Conservation (phyloP, 2,888 invertebrate genomes). For the Scelioninae gen. 1 region DNA sequence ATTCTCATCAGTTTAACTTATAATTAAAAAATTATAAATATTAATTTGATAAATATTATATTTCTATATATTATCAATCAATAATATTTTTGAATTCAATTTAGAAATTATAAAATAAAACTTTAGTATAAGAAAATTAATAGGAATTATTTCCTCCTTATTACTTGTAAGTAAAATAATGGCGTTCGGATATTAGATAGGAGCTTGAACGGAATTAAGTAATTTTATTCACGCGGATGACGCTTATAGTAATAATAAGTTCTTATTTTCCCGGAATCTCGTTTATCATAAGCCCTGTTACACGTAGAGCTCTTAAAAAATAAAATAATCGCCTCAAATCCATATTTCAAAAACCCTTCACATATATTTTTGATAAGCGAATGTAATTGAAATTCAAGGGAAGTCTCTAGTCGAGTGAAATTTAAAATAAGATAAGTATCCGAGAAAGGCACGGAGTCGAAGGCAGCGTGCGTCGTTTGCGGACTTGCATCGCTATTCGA, state of each 20-base stretch:
- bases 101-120: too few relatives aligned
- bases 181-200: not conserved
- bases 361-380: constrained; percentile 57
- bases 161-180: not conserved
- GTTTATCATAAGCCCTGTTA: constrained; percentile 43
- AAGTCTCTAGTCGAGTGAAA: constrained; percentile 43
- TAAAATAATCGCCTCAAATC: constrained; percentile 45
- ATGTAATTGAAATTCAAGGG: constrained; percentile 51
- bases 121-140: not conserved
- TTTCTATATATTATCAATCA: too few relatives aligned
- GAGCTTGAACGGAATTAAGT: not conserved
- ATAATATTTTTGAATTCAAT: too few relatives aligned
- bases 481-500: constrained; percentile 43
- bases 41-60: too few relatives aligned
- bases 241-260: constrained; percentile 33
- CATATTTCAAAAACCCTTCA: constrained; percentile 51
- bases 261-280: constrained; percentile 34
- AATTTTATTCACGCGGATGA: constrained; percentile 28
- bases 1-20: too few relatives aligned
- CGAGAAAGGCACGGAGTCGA: constrained; percentile 28
- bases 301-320: constrained; percentile 57
- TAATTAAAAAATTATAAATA: too few relatives aligned
- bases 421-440: constrained; percentile 63
- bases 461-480: constrained; percentile 26
- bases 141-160: not conserved